Conservation (phyloP, 2,113 vertebrate species). For the Daboia siamensis region DNA sequence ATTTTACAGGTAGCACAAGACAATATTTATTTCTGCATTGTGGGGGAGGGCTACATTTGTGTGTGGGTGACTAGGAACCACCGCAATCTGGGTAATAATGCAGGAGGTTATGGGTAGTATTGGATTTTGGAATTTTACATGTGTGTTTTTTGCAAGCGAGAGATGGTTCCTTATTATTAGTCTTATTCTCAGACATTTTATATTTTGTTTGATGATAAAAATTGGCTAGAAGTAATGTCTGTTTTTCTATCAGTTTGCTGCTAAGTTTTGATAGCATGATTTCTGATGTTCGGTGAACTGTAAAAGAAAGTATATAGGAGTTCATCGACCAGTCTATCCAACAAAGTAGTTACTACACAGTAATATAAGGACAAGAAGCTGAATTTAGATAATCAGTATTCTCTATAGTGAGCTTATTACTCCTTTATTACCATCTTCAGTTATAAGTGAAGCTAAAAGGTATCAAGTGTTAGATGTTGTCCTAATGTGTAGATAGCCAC, state of each 20-base stretch:
- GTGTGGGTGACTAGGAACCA: too few species aligned
- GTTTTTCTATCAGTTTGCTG: not conserved
- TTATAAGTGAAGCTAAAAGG: not conserved
- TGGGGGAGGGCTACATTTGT: not conserved
- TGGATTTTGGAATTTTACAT: not conserved
- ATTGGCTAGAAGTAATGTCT: not conserved
- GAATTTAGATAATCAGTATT: not conserved
- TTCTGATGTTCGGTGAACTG: not conserved
- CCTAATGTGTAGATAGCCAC: not conserved
- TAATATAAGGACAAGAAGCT: not conserved
- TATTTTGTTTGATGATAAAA: not conserved
- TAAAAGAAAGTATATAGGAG: not conserved
- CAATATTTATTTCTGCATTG: not conserved
- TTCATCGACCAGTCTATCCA: not conserved
- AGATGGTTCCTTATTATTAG: not conserved
- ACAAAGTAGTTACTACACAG: not conserved
- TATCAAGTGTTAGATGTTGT: not conserved
- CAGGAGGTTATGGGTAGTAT: too few species aligned
- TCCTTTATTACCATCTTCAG: not conserved
- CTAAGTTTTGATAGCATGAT: not conserved
- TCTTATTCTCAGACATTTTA: not conserved
- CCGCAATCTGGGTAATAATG: too few species aligned
- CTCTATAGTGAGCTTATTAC: not conserved
- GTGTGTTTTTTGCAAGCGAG: not conserved
- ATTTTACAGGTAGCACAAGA: not conserved